Base-by-base conservation (phyloP, 2,888 invertebrate genomes). In the Luperina testacea region DNA sequence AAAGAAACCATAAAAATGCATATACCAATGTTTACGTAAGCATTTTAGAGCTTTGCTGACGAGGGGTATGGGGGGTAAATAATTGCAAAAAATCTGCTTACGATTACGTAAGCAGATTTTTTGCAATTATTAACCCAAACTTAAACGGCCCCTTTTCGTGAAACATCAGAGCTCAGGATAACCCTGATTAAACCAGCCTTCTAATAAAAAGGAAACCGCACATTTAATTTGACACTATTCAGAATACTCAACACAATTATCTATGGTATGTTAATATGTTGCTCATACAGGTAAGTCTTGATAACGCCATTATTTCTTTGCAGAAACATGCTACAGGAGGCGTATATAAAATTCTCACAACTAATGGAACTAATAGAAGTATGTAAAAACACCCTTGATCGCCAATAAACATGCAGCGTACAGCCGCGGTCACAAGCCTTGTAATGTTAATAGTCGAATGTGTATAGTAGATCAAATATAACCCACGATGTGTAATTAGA, bases 251-350 rank as follows among this genome's bases (percentile, higher is more conserved):
- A 48, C 15, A 48, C 48, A 48, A 48, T 15, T 48, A 48, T 48
- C 48, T 48, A 48, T 48, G 48, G 15, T 48, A 48, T 45, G 45
- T 11, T 48, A 6, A 38, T 38, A 48, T 48, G 48, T 48, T 48
- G 48, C 48, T 53, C 7, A 38, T 38, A 32, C 7, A 57, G 17
- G 15, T 70, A 2, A 11, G 13, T n/a, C 3, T 15, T 51, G 53
- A 48, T 27, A 24, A 38, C 0, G 1, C 3, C 1, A 59, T 69
- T 38, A 13, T 68, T 59, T 75, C 1, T 74, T 94, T 94, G 0
- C 95, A 97, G 96, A 87, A 93, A 93, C 83, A 96, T 97, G 96
- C 91, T 97, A 0, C 95, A 95, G 78, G 96, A 96, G 85, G 96
- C 96, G 0, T 91, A 90, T 84, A 87, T 89, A 63, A 97, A 96